Base-by-base conservation (phyloP, 2,888 invertebrate genomes). In the Synergus itoensis region DNA sequence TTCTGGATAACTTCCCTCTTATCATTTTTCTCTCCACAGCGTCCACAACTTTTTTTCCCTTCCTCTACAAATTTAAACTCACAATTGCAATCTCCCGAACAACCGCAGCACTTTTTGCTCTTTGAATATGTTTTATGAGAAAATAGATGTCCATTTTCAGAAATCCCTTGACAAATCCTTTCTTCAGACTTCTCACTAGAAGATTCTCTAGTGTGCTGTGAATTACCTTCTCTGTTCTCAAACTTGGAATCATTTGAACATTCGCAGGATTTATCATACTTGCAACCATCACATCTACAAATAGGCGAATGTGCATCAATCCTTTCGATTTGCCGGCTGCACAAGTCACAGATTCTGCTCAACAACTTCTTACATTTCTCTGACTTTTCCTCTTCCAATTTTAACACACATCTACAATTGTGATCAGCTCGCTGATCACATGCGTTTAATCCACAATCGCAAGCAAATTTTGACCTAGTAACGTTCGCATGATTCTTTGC, bases 401-500 rank as follows among this genome's bases (percentile, higher is more conserved):
- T 77, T 18, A 16, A 28, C 5, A 12, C 45, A 64, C 45, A 43
- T 53, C 62, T 76, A 57, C 75, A 77, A 36, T 77, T 77, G 1
- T 21, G 45, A n/a, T 48, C 48, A 21, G 28, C 16, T 57, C 28
- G 21, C 12, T 69, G 11, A 43, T 36, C 18, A 45, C 36, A 45
- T 60, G 21, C 53, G 4, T 65, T 77, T 67, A 28, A 18, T 40
- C 63, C 41, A 21, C 28, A 60, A 5, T 64, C 75, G 12, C 9
- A 60, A 48, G 28, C 16, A n/a, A 69, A 79, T 40, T 85, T 90
- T 7, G 89, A 86, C 75, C 89, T 91, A 1, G 86, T 89, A 2
- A 89, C 88, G 48, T 91, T 92, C 77, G 90, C 78, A 64, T 90
- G 88, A 84, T 92, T 92, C 48, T 91, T 91, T 1, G 89, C 84